Evolutionary conservation across 2,888 invertebrate species (phyloP).

Genomic region (Rhamnusium bicolor): DNA sequence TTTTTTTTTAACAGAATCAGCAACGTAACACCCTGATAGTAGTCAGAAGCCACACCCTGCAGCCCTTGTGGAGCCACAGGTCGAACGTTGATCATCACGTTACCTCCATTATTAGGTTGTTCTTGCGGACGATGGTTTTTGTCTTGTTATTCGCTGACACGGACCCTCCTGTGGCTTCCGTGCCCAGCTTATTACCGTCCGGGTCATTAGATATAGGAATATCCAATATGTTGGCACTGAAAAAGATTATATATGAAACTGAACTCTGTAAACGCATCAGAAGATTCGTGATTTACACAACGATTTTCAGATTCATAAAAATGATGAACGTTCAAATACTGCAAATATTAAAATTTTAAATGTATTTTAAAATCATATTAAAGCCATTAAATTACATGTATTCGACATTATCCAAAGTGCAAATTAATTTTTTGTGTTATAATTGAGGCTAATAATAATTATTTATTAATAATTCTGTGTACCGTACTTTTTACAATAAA

Average conservation of each 20-base stretch:
- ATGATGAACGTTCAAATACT: too few relatives aligned
- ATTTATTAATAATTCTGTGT: too few relatives aligned
- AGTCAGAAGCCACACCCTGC: slow-evolving; percentile 48
- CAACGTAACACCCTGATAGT: slow-evolving; percentile 46
- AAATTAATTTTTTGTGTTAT: too few relatives aligned
- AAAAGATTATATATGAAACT: slow-evolving; percentile 46
- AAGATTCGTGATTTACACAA: background rate
- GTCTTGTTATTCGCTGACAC: slow-evolving; percentile 60
- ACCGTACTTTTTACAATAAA: too few relatives aligned
- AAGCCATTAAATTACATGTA: too few relatives aligned
- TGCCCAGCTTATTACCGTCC: slow-evolving; percentile 62
- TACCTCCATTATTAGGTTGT: slow-evolving; percentile 77
- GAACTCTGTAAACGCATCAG: background rate
- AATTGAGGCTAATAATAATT: too few relatives aligned
- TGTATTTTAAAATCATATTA: too few relatives aligned
- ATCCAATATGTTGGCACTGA: slow-evolving; percentile 71
- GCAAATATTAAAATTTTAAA: too few relatives aligned
- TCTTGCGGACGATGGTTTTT: slow-evolving; percentile 72
- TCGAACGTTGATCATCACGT: slow-evolving; percentile 72
- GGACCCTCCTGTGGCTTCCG: slow-evolving; percentile 57
- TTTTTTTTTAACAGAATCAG: slow-evolving; percentile 40
- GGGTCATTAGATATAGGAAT: slow-evolving; percentile 67
- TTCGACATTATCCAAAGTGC: too few relatives aligned
- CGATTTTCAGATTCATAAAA: too few relatives aligned
- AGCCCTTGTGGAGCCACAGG: slow-evolving; percentile 42